Conservation (phyloP, 2,113 vertebrate genomes). For the Peromyscus leucopus region DNA sequence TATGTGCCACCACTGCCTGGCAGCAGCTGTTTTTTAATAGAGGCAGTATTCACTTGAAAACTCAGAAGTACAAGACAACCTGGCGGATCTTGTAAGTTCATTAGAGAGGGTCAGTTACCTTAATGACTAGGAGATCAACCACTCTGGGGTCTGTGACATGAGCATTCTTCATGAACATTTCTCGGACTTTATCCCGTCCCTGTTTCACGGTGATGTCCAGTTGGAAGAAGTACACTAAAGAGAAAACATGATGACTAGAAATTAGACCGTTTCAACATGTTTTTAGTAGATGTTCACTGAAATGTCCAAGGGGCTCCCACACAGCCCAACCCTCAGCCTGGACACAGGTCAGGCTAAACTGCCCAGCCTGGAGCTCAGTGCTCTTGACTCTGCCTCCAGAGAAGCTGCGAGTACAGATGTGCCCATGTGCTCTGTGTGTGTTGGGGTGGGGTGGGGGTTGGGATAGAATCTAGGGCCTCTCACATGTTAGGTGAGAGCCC, state of each 20-base stretch:
- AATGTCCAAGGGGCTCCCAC: neutral
- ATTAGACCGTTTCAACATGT: neutral
- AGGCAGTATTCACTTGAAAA: neutral
- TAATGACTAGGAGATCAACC: slow-evolving; percentile 97
- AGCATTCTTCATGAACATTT: slow-evolving; percentile 95
- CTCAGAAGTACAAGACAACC: neutral
- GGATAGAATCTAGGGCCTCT: neutral
- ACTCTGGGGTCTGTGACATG: slow-evolving; percentile 93
- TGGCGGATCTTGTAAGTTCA: neutral
- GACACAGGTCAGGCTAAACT: neutral
- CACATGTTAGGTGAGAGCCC: neutral
- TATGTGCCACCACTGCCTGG: neutral
- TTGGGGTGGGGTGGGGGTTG: too few relatives aligned
- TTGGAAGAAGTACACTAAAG: slow-evolving; percentile 91
- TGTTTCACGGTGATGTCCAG: slow-evolving; percentile 93
- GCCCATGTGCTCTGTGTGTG: neutral
- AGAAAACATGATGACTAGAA: slow-evolving; percentile 40
- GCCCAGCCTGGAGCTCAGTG: neutral
- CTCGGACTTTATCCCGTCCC: slow-evolving; percentile 94
- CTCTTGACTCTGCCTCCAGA: neutral
- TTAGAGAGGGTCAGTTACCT: slow-evolving; percentile 88
- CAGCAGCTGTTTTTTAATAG: neutral
- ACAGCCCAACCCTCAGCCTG: neutral
- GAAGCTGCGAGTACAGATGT: neutral
- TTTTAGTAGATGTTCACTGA: neutral